Base-by-base conservation (phyloP, 1,140 invertebrate genomes). In the Eulimnadia texana region DNA sequence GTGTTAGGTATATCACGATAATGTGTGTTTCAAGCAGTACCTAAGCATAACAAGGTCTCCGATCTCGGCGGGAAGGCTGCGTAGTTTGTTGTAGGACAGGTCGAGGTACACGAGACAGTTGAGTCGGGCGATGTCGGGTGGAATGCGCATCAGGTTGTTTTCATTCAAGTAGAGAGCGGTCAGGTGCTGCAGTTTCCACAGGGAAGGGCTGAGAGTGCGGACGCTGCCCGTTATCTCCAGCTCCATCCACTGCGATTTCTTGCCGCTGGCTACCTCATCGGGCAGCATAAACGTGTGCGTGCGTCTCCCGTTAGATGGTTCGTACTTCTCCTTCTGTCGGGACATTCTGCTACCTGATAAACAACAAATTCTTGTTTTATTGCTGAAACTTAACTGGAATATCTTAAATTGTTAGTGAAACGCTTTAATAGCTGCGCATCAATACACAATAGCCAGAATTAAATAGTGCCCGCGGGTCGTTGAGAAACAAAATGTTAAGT, bases 81-180 rank as follows among this genome's bases (percentile, higher is more conserved):
- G 80, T 62, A 99, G 77, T 77, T 96, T 96, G 75, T 97, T 97
- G 73, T 83, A 85, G 66, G 92, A 96, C 63, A 98, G 74, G 77
- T 99, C 95, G 59, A 99, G 76, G 60, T 85, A 83, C 66, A 84
- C 83, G 63, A 99, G 78, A 74, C 90, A 88, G 64, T 78, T 76
- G 59, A 98, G 78, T 68, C 81, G 82, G 67, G 81, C 82, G 66
- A 98, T 93, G 70, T 96, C 92, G 29, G 86, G 73, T 52, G 93
- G 92, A 71, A 98, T 79, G 68, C 88, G 81, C 67, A 85, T 82
- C 66, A 98, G 78, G 70, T 82, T 84, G 77, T 98, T 98, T 78
- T 95, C 90, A 74, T 95, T 95, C 67, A 98, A 78, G 79, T 94
- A 96, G 67, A 97, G 77, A 66, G 86, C 86, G 53, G 92, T 97